Evolutionary conservation across 2,113 vertebrate species (phyloP), one percentile per base, ranked within the genome.

Genomic region (Thamnophis sirtalis): DNA sequence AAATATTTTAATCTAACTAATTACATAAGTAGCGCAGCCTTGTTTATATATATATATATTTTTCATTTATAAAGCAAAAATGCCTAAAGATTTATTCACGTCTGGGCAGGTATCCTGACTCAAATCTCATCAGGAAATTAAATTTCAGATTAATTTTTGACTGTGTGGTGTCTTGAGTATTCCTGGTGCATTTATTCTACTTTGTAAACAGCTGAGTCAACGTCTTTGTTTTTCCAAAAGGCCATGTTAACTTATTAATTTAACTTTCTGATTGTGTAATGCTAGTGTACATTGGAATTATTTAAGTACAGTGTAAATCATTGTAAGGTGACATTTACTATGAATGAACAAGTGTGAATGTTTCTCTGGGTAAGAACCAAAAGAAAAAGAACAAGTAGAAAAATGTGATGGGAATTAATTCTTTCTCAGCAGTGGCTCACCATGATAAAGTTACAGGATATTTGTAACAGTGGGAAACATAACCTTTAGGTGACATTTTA

Each of bases 371-470:
- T 43, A 9, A 43, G 33, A 80, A 80, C 33, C n/a, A 38, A 80
- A 38, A 80, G n/a, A 73, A 73, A 80, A 38, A 6, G 22, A 51
- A 93, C 90, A 55, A 54, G 85, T 80, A 91, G 53, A 80, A 73
- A 87, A 92, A 93, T 73, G 0, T n/a, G 24, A 19, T 0, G 49
- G 13, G 38, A 19, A 0, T 89, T 88, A 88, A 58, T 92, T 93
- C 73, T 90, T 87, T 53, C 48, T 92, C 58, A 38, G 1, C 1
- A 38, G 28, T 93, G 19, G 51, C 90, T 28, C 7, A 56, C 85
- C 88, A 13, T 56, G 63, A 48, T 87, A 73, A 92, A 92, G 89
- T 89, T 17, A 63, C 73, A 93, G 88, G 86, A 49, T 95, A 38
- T n/a, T 91, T 1, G 0, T 43, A 28, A 48, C 54, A 26, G 93